Base-by-base conservation (phyloP, 2,113 vertebrate species). In the Uria lomvia region DNA sequence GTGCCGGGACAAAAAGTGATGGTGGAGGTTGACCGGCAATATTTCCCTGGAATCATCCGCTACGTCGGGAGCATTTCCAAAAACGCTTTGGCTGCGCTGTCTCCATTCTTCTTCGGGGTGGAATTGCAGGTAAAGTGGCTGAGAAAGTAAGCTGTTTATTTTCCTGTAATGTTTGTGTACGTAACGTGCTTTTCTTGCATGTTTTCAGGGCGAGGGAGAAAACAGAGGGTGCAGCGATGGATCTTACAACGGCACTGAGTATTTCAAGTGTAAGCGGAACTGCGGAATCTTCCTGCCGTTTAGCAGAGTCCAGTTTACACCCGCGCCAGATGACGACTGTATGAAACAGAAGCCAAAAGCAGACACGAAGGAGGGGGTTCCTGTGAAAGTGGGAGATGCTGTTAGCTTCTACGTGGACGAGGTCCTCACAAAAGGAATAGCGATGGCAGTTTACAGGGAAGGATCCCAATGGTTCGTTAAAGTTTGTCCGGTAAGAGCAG, bases 211-310 rank as follows among this genome's bases (percentile, higher is more conserved):
- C 6, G 62, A 97, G 24, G 98, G 99, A 59, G 97, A 80, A 55
- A 98, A 97, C 36, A 98, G 97, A 85, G 98, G 98, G 6, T 30
- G 24, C 3, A 96, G 14, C 1, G 77, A 98, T 2, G 98, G 98
- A 2, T 62, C 27, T 7, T 96, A 26, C 15, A 1, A 4, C 0
- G 9, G 13, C 30, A 62, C 19, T 1, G 38, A 27, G 4, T 82
- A 65, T 66, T 99, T 98, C 96, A 66, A 32, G 30, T 99, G 99
- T 67, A 65, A 92, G 6, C 94, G 85, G 75, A 77, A 98, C 29
- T 98, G 98, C 2, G 98, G 98, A 11, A 2, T 99, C 79, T 98
- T 99, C 77, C 94, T 96, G 62, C 98, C 99, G 0, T 98, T 99
- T 76, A 97, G 88, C 95, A 98, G 88, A 91, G 15, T 99, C 82